phyloP scores from a whole-genome alignment of 1,140 invertebrate species.

The Atta colombica region DNA sequence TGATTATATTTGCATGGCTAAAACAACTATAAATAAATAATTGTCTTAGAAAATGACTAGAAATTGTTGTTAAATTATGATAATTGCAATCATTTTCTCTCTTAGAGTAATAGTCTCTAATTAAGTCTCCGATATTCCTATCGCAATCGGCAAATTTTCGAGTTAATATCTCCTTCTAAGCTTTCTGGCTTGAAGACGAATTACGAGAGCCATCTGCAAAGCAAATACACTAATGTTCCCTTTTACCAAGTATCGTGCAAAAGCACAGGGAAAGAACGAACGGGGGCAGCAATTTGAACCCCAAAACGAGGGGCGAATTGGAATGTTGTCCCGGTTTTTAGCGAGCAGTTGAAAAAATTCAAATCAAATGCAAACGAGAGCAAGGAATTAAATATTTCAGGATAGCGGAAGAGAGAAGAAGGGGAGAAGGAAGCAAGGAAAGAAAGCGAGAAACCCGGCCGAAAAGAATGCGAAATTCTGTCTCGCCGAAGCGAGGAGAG shows the following conservation, averaged over 20 bases:
- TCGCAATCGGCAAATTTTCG: slow-evolving; percentile 39
- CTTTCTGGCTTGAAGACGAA: slow-evolving; percentile 35
- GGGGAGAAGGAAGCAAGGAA: too few species aligned
- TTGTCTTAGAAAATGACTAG: too few species aligned
- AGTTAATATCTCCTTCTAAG: slow-evolving; percentile 20
- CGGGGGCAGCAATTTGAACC: slow-evolving; percentile 15
- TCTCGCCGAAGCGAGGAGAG: background rate
- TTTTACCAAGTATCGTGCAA: slow-evolving; percentile 18
- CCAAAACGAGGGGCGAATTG: slow-evolving; percentile 38
- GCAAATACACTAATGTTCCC: slow-evolving; percentile 72
- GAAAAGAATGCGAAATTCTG: slow-evolving; percentile 46
- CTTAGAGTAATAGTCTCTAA: background rate
- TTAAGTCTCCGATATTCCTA: background rate
- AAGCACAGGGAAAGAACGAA: background rate
- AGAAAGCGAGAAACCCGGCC: slow-evolving; percentile 20
- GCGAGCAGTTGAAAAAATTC: slow-evolving; percentile 74
- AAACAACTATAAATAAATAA: too few species aligned
- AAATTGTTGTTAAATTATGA: too few species aligned
- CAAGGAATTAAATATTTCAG: slow-evolving; percentile 77
- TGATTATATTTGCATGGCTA: too few species aligned
- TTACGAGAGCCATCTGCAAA: slow-evolving; percentile 75
- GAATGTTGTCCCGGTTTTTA: slow-evolving; percentile 67
- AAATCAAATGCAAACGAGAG: slow-evolving; percentile 78
- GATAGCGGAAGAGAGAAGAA: background rate
- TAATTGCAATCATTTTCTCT: too few species aligned